Evolutionary conservation across 2,888 invertebrate genomes (phyloP), one percentile per base, ranked within the genome.

Genomic region (Lamproptera curius): DNA sequence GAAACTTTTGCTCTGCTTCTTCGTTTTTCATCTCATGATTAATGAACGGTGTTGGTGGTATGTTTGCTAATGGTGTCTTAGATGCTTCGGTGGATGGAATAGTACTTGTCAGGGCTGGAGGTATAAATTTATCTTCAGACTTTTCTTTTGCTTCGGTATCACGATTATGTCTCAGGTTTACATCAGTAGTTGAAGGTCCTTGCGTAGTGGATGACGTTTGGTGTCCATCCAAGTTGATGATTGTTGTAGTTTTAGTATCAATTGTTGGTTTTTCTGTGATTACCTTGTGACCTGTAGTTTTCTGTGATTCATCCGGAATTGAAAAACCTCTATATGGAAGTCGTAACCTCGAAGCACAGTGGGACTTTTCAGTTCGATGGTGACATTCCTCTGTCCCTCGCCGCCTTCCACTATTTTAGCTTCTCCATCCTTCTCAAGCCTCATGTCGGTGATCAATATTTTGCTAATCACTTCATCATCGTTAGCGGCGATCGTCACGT

Each of bases 351-450:
- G 65, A 20, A 86, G 67, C 1, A 74, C 67, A 6, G 83, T 71
- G 0, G 86, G 86, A 34, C 86, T 83, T 56, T 81, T 76, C 1
- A 87, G 56, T 57, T 83, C 73, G 8, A 87, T 59, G 0, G 80
- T 82, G 2, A 84, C 78, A 44, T 71, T 78, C 28, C 70, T 68
- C 28, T 77, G 59, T 51, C 83, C 82, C 38, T 65, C 67, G 51
- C 86, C 86, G 0, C 86, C 86, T 38, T 76, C 73, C 0, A 76
- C 58, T 6, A 87, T 72, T 49, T 61, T 61, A 0, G 65, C 83
- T 51, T 78, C 76, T 15, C 86, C 86, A 44, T 85, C 76, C 56
- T 86, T 85, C 33, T 75, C 72, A 20, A 72, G 65, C 42, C 86
- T 70, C 33, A 70, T 56, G 46, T 87, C 86, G 23, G 65, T 77